Evolutionary conservation across 2,888 invertebrate genomes (phyloP), one percentile per base, ranked within the genome.

Genomic region (Cerastis rubricosa): DNA sequence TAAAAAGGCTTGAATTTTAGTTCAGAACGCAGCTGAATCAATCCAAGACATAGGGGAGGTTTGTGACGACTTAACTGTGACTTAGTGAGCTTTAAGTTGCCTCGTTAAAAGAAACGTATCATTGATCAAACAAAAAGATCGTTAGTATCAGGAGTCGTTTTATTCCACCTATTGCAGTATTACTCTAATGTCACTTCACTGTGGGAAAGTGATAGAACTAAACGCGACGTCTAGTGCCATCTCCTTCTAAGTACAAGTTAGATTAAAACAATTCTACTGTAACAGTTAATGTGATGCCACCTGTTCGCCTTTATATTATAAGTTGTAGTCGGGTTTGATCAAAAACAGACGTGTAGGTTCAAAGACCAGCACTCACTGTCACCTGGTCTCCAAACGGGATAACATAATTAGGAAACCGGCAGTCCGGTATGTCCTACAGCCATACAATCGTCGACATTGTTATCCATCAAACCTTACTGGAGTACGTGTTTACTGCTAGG

Each of bases 51-150:
- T 29, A 17, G 45, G 8, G 9, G 12, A 9, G 6, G 25, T 40
- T 59, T 74, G 40, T 74, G 59, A 59, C 25, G 17, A 29, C 59
- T 25, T 35, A 73, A 73, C n/a, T n/a, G n/a, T n/a, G n/a, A n/a
- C n/a, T n/a, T n/a, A 47, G 74, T 59, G 25, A 73, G 25, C 73
- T 74, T 59, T 59, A 73, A 74, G 47, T 47, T 74, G 74, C 45
- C n/a, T 49, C 9, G 29, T 74, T 74, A 59, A 51, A 29, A 43
- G 14, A 11, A 61, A 35, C 4, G 29, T 19, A 19, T 19, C 9
- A 19, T 19, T 29, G 35, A 35, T 35, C 35, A 35, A 61, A 35
- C 9, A 19, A 61, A n/a, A n/a, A n/a, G n/a, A n/a, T n/a, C n/a
- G n/a, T n/a, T n/a, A n/a, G n/a, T n/a, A n/a, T n/a, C n/a, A n/a